Percentiles rank a stretch among this genome's conserved stretches.
Conservation (phyloP, 2,113 vertebrate species). For the Tauraco erythrolophus region DNA sequence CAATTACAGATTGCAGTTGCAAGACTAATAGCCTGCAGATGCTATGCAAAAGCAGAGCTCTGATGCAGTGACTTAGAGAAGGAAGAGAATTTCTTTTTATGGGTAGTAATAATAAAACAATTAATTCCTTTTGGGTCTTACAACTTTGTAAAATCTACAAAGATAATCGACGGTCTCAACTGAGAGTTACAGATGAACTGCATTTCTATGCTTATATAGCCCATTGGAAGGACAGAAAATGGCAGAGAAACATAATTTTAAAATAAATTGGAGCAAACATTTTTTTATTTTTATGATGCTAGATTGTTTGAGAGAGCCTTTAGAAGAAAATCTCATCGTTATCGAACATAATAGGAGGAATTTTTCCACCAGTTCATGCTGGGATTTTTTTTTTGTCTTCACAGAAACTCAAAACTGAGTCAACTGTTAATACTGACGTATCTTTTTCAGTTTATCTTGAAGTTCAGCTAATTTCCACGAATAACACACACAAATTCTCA, state of each 20-base stretch:
- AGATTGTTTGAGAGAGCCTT: neutral
- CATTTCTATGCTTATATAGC: neutral
- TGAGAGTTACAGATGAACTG: neutral
- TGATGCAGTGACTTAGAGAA: conserved; percentile 1
- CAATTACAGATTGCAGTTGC: conserved; percentile 64
- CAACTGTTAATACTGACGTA: neutral
- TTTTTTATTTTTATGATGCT: neutral
- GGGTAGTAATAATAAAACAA: conserved; percentile 34
- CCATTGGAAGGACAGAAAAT: neutral
- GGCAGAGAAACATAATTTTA: neutral
- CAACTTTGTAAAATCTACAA: conserved; percentile 18
- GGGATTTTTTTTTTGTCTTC: neutral
- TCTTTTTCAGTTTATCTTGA: neutral
- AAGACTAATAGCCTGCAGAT: conserved; percentile 67
- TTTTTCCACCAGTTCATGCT: neutral
- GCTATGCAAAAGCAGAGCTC: conserved; percentile 26
- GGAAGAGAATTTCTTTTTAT: conserved; percentile 32
- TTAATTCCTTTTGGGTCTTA: conserved; percentile 40
- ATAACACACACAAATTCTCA: neutral
- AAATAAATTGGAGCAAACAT: neutral
- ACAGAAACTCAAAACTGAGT: neutral
- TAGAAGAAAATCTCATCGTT: neutral
- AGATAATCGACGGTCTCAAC: neutral
- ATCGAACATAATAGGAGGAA: neutral
- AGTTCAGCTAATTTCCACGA: neutral